Evolutionary conservation across 37 sponge, comb jelly and placozoan genomes (phyloP).

Genomic region (Amphimedon queenslandica): DNA sequence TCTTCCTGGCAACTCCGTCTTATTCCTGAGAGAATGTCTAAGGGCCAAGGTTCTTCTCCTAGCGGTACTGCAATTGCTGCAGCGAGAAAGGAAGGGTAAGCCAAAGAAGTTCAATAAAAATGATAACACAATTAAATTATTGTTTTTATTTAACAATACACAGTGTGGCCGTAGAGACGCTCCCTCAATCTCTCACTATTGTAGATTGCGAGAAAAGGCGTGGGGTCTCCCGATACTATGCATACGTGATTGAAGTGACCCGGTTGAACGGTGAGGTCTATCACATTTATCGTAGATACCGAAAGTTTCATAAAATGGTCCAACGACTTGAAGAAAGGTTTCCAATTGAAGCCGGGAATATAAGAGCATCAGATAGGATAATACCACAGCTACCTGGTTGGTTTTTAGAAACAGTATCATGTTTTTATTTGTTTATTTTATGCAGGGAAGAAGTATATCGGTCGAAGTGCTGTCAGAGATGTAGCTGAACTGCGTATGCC

Average conservation of each 20-base stretch:
- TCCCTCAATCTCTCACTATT: slow-evolving; percentile 40
- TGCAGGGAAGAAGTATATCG: slow-evolving; percentile 62
- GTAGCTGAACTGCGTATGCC: slow-evolving; percentile 80
- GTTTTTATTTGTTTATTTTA: no score
- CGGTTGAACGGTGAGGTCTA: slow-evolving; percentile 46
- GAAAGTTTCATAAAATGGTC: slow-evolving; percentile 74
- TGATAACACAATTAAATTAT: neutral
- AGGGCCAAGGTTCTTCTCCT: no score
- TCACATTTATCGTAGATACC: slow-evolving; percentile 65
- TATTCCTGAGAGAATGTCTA: no score
- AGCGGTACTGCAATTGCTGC: neutral
- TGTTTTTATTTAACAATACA: neutral
- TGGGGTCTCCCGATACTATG: slow-evolving; percentile 80
- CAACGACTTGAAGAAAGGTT: slow-evolving; percentile 66
- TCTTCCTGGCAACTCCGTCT: no score
- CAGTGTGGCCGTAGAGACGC: slow-evolving; percentile 3
- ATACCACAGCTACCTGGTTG: slow-evolving; percentile 69
- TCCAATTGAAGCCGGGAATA: slow-evolving; percentile 75
- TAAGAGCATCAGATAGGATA: slow-evolving; percentile 48
- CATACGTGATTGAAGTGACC: slow-evolving; percentile 66
- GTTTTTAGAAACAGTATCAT: no score
- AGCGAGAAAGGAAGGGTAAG: slow-evolving; percentile 14
- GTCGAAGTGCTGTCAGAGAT: slow-evolving; percentile 77
- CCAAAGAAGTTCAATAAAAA: no score
- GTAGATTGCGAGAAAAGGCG: slow-evolving; percentile 75